A percentile compares a stretch with the other conserved stretches of the same genome.
phyloP scores from a whole-genome alignment of 2,888 invertebrate species.

The Leucania comma region DNA sequence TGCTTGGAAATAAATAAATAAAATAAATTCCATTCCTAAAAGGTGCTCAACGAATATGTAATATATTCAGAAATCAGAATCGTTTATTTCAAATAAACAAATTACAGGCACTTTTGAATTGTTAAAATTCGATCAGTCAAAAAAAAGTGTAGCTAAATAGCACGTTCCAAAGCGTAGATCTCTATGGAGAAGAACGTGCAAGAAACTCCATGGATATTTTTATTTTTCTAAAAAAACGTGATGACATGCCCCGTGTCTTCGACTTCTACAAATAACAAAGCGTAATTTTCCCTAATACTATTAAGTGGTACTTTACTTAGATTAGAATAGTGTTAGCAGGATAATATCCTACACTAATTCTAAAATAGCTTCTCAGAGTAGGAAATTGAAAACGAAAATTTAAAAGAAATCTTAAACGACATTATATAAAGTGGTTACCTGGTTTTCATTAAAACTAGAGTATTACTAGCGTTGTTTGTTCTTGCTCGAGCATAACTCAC shows the following conservation, averaged over 20 bases:
- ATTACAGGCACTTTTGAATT: too few relatives aligned
- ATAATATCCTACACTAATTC: not conserved
- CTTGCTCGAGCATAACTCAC: conserved; percentile 24
- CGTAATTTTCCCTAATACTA: not conserved
- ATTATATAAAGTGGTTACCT: not conserved
- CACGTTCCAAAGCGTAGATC: too few relatives aligned
- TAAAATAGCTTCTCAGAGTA: not conserved
- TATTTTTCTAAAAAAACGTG: too few relatives aligned
- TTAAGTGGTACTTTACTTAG: not conserved
- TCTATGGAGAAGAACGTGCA: too few relatives aligned
- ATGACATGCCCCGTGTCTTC: not conserved
- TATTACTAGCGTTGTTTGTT: conserved; percentile 17
- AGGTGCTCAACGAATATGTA: too few relatives aligned
- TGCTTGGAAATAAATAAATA: too few relatives aligned
- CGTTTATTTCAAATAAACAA: too few relatives aligned
- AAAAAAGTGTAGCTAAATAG: too few relatives aligned
- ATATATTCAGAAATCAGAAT: too few relatives aligned
- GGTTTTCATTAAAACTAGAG: conserved; percentile 19
- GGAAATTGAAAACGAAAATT: not conserved
- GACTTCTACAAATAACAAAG: not conserved
- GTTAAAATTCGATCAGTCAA: too few relatives aligned
- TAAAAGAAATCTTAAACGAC: not conserved
- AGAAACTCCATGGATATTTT: too few relatives aligned
- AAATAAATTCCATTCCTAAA: too few relatives aligned
- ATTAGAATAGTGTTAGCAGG: not conserved